Base-by-base conservation (phyloP, 2,113 vertebrate species). In the Chlorocebus sabaeus region DNA sequence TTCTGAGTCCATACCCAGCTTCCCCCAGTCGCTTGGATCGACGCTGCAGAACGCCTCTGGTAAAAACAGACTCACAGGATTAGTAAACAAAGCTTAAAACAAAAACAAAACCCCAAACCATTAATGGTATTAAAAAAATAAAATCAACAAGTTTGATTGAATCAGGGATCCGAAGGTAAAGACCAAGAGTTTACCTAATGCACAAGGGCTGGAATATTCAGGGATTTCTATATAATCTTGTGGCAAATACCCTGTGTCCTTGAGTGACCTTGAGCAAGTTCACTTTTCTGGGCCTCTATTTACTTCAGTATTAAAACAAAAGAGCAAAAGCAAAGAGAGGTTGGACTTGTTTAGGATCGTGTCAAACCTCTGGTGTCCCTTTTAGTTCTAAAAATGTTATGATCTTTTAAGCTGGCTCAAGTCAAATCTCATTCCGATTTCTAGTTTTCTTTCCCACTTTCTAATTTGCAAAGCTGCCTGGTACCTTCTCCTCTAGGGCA, bases 191-290 rank as follows among this genome's bases (percentile, higher is more conserved):
- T 68, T 16, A 38, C 35, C 57, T 13, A 40, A 35, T 8, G 17
- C 59, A 17, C 40, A 57, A 84, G 64, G 73, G 30, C 52, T 23
- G 6, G 10, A 55, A n/a, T 7, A 25, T 10, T 88, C 11, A 14
- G 57, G 82, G 86, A 80, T 88, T n/a, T 57, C 61, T 32, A 27
- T 18, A 6, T 0, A 61, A 57, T 27, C 55, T 68, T 40, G 50
- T 1, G 32, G 72, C 50, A 64, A 85, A 82, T 3, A 57, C 84
- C 17, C 18, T 23, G 18, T 81, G 86, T 38, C 95, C 75, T 73
- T 80, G 59, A 81, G 38, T 73, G 80, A 96, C 97, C 89, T 92
- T 96, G 86, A 85, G 27, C 35, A 95, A 57, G 55, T 78, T 83
- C 78, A 11, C 50, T 45, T 83, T 35, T 55, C 75, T 72, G 59